Evolutionary conservation across 2,797 vertebrate genomes (phyloP), one percentile per base, ranked within the genome.

Genomic region (Dallia pectoralis): DNA sequence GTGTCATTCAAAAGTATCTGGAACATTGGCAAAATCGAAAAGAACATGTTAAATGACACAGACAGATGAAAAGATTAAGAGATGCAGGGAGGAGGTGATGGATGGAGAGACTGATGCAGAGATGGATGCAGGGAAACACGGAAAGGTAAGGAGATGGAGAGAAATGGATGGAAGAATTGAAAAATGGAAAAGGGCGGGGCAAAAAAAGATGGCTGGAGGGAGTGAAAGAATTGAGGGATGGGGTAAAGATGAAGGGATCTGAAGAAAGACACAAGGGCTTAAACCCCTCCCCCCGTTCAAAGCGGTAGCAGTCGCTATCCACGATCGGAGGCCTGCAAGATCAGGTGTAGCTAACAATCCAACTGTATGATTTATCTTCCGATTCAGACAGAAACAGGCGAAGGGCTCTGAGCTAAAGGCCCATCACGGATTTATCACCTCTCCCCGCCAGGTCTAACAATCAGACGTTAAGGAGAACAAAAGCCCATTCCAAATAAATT

Each of bases 401-500:
- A 69, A 74, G 16, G 18, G 53, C 9, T 56, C 53, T 56, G 12
- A 77, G 78, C 87, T 56, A 73, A n/a, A 44, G 59, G 74, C 79
- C 72, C 67, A 69, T 80, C 82, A 84, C 85, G 95, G 94, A 96
- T 96, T 95, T 95, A 96, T 96, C 94, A 95, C 93, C 80, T 59
- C 91, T 92, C 95, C 94, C 95, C 91, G 87, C 92, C 92, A 95
- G 93, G 95, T 95, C 96, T 96, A 95, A 97, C 96, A 97, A 97
- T 95, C 95, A 94, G 94, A 95, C 94, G 93, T 96, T 97, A 96
- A 96, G 93, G 93, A 94, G 93, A 97, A 97, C 96, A 98, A 94
- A 98, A 98, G 96, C 95, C 95, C 96, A 97, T 97, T 97, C 96
- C 93, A 96, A 97, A 98, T 98, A 97, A 97, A 98, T 99, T 97